Percentiles rank a stretch among this genome's conserved stretches.
Conservation (phyloP, 2,797 vertebrate species). For the Capromys pilorides region DNA sequence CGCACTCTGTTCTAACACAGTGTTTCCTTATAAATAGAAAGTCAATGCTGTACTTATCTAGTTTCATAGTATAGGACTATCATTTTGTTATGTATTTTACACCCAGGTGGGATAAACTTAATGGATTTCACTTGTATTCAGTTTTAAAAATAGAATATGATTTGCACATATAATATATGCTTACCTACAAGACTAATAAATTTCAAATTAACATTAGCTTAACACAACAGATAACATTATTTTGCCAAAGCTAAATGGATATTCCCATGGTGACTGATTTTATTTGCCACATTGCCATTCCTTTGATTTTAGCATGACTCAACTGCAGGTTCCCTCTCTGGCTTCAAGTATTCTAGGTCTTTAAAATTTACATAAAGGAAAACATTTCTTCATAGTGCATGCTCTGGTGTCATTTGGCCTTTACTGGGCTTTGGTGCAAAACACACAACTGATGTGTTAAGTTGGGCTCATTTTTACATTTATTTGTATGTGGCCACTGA, state of each 20-base stretch:
- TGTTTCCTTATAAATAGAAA: constrained; percentile 29
- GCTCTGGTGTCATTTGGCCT: not conserved
- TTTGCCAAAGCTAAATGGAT: constrained; percentile 44
- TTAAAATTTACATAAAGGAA: not conserved
- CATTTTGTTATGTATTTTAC: not conserved
- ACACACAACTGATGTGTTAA: not conserved
- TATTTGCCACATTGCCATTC: not conserved
- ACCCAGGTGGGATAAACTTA: not conserved
- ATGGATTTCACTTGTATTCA: constrained; percentile 1
- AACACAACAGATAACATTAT: constrained; percentile 44
- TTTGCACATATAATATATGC: not conserved
- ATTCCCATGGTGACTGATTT: constrained; percentile 39
- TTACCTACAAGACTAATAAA: constrained; percentile 7
- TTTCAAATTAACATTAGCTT: constrained; percentile 48
- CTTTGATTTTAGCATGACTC: constrained; percentile 41
- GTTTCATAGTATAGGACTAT: not conserved
- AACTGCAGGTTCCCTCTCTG: not conserved
- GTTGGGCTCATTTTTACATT: not conserved
- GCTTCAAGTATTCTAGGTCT: constrained; percentile 16
- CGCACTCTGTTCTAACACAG: not conserved
- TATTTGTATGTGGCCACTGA: constrained; percentile 17
- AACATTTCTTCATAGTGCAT: constrained; percentile 4
- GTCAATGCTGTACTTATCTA: not conserved
- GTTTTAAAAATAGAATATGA: constrained; percentile 46
- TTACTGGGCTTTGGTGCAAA: not conserved